A percentile compares a stretch with the other conserved stretches of the same genome.
phyloP scores from a whole-genome alignment of 2,797 vertebrate species.

The Melanotaenia nigrans region DNA sequence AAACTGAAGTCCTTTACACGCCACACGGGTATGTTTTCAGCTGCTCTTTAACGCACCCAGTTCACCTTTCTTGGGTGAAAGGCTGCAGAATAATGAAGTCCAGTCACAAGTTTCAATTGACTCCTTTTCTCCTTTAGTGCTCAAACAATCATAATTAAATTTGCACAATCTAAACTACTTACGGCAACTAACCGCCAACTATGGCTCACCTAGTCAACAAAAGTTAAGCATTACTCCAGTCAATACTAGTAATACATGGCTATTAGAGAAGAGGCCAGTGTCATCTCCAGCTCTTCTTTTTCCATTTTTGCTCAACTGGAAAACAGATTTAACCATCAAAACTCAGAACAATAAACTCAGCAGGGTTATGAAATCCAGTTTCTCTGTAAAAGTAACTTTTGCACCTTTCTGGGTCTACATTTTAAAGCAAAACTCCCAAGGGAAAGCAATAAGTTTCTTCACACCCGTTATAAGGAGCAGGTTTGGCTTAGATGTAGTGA shows the following conservation, averaged over 20 bases:
- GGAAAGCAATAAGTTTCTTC: neutral
- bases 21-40: neutral
- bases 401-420: neutral
- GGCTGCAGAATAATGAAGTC: constrained; percentile 23
- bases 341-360: constrained; percentile 1
- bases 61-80: neutral
- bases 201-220: constrained; percentile 46
- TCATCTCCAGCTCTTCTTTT: constrained; percentile 4
- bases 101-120: neutral
- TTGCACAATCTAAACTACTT: constrained; percentile 65
- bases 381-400: constrained; percentile 23
- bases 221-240: constrained; percentile 53
- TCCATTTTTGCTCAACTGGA: constrained; percentile 19
- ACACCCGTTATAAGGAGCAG: neutral
- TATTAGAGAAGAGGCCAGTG: constrained; percentile 37
- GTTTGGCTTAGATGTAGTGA: constrained; percentile 30
- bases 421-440: constrained; percentile 30
- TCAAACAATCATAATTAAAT: constrained; percentile 52
- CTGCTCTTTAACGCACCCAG: neutral
- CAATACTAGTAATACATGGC: constrained; percentile 61
- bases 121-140: constrained; percentile 56
- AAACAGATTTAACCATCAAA: constrained; percentile 19
- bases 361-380: neutral
- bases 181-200: constrained; percentile 67
- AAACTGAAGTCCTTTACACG: neutral